Conservation (phyloP, 2,113 vertebrate genomes). For the Hippocampus mohnikei region DNA sequence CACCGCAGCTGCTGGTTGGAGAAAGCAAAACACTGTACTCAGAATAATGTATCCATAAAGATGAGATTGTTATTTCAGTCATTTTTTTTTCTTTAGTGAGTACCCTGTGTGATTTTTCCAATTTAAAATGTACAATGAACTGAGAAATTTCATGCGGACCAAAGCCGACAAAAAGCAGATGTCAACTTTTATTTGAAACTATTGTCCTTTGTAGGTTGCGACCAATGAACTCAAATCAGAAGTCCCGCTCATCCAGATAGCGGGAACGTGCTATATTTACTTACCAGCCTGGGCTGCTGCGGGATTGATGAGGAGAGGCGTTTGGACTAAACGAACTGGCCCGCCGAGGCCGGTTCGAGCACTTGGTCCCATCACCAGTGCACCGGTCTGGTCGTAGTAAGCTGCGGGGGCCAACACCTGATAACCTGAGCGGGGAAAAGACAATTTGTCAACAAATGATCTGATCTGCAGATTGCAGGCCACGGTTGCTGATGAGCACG, state of each 20-base stretch:
- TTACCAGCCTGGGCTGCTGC: constrained; percentile 92
- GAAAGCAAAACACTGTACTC: neutral
- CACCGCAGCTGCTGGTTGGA: constrained; percentile 77
- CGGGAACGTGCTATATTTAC: neutral
- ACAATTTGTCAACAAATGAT: neutral
- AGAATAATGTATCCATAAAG: no score
- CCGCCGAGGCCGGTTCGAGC: constrained; percentile 85
- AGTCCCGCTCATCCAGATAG: neutral
- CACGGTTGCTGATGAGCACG: neutral
- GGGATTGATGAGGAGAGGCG: constrained; percentile 91
- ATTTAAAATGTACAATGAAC: no score
- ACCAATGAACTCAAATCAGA: neutral
- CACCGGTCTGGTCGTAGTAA: constrained; percentile 94
- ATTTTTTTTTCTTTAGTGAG: no score
- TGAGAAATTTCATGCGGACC: no score
- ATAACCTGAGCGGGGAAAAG: constrained; percentile 75
- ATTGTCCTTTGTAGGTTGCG: neutral
- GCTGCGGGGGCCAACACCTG: constrained; percentile 92
- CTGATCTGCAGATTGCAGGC: neutral
- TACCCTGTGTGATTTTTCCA: no score
- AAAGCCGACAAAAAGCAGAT: no score
- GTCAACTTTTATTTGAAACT: neutral
- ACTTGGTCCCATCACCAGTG: constrained; percentile 91
- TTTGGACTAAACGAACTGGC: constrained; percentile 89
- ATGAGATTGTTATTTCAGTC: no score